Evolutionary conservation across 2,888 invertebrate genomes (phyloP).

Genomic region (Atherix ibis): DNA sequence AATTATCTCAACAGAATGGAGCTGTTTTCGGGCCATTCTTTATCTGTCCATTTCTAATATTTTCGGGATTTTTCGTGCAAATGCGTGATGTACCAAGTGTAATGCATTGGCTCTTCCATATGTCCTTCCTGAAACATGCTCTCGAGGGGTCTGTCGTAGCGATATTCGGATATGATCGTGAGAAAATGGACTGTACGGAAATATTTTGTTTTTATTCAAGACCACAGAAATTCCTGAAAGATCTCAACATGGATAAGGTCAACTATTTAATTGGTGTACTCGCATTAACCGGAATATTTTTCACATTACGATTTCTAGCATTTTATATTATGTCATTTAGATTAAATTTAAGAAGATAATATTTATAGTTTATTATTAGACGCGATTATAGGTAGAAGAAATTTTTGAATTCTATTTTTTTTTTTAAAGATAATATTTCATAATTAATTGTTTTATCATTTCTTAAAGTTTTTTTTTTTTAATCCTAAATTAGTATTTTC

Average conservation of each 20-base stretch:
- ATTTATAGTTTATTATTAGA: neutral
- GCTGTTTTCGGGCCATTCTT: conserved; percentile 80
- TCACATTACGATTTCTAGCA: conserved; percentile 45
- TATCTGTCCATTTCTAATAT: conserved; percentile 73
- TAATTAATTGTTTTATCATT: neutral
- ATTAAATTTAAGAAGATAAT: conserved; percentile 36
- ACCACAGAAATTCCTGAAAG: conserved; percentile 56
- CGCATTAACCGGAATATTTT: conserved; percentile 46
- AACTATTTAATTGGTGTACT: conserved; percentile 48
- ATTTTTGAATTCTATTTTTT: conserved; percentile 1
- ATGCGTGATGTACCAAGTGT: conserved; percentile 62
- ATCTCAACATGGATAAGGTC: conserved; percentile 52
- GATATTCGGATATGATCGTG: conserved; percentile 67
- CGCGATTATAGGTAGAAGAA: conserved; percentile 13
- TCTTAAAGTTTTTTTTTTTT: neutral
- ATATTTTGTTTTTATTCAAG: conserved; percentile 59
- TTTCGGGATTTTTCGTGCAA: conserved; percentile 86
- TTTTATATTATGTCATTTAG: conserved; percentile 51
- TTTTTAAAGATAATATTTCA: conserved; percentile 1
- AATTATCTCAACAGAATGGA: conserved; percentile 65
- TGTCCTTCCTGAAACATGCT: conserved; percentile 78
- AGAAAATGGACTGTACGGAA: conserved; percentile 54
- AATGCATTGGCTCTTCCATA: conserved; percentile 72
- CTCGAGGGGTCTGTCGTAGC: conserved; percentile 68
- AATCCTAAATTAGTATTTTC: neutral